Base-by-base conservation (phyloP, 2,888 invertebrate species). In the Plagiodera versicolora region DNA sequence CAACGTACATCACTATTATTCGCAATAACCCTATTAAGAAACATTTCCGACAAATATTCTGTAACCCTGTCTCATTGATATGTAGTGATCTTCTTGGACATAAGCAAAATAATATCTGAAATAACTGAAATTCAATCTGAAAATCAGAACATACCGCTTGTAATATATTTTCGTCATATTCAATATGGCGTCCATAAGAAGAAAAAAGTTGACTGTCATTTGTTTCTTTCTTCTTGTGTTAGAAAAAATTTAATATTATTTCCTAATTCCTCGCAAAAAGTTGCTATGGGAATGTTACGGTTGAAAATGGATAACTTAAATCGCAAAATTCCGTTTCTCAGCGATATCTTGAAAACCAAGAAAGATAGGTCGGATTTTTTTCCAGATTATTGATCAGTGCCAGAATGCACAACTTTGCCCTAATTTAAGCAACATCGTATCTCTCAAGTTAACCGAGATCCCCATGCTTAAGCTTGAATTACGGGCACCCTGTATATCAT, bases 321-420 rank as follows among this genome's bases (percentile, higher is more conserved):
- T 39, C 20, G 49, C 14, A 11, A 24, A 49, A 14, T 30, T 28
- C 49, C 20, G 14, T 49, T 28, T 49, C 11, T 20, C 18, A 4
- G 14, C n/a, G 39, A 39, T 39, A 39, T 39, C 39, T 39, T 39
- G 39, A 39, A 39, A 39, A 39, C 11, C n/a, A 48, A 48, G n/a
- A n/a, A 49, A 49, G 30, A 49, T 28, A 16, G 49, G 24, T 49
- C 6, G 24, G 30, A 19, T 49, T 49, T 30, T 6, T 49, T 49
- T 49, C 1, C 24, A 47, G 49, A 49, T 49, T 11, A 49, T 49
- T 49, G 49, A 49, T 49, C 49, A 49, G 49, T 18, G 24, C 14
- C n/a, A 49, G 20, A 20, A 49, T 49, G 11, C 20, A 9, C 49
- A 49, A 11, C 24, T 49, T 49, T 49, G 49, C 11, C 11, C 49